phyloP scores from a whole-genome alignment of 2,113 vertebrate genomes.

The Tretioscincus oriximinensis region DNA sequence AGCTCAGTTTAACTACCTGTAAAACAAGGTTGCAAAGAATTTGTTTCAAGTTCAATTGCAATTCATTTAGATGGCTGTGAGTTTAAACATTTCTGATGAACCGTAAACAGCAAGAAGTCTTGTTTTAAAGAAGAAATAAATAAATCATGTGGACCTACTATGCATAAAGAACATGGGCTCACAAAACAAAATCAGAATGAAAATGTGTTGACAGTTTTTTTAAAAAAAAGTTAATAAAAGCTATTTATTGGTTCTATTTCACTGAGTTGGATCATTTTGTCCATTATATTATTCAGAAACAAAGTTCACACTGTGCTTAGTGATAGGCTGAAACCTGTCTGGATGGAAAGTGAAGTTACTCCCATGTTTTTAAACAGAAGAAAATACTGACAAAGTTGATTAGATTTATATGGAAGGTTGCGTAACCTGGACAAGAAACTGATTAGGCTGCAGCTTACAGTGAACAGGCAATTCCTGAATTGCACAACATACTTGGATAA shows the following conservation, averaged over 20 bases:
- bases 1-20: not conserved
- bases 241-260: not conserved
- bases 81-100: not conserved
- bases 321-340: not conserved
- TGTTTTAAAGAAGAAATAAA: not conserved
- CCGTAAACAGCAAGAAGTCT: not conserved
- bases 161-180: not conserved
- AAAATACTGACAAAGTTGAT: not conserved
- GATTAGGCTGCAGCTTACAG: not conserved
- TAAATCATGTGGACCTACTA: not conserved
- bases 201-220: not conserved
- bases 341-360: not conserved
- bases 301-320: not conserved
- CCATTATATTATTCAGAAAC: not conserved
- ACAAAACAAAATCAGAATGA: not conserved
- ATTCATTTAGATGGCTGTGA: not conserved
- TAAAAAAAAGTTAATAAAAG: not conserved
- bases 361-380: not conserved
- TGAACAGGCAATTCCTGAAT: not conserved
- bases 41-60: not conserved
- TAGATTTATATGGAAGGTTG: rapidly evolving
- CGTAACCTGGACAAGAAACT: not conserved
- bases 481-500: not conserved
- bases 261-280: not conserved
- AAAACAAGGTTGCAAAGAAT: not conserved